Conservation (phyloP, 2,888 invertebrate species). For the Tachina lurida region DNA sequence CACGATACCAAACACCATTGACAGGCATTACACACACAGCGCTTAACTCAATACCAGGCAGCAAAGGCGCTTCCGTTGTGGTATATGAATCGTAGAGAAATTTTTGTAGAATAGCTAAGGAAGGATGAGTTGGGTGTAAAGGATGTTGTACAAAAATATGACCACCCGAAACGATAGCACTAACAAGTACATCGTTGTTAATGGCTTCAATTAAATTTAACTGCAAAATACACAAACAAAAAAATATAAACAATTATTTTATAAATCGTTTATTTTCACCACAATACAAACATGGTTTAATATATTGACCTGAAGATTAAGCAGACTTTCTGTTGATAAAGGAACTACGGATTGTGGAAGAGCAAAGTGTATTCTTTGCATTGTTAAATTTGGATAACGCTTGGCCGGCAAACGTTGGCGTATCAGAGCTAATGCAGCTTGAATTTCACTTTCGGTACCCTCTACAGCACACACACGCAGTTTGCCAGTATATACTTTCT, state of each 20-base stretch:
- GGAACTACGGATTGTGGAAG: conserved; percentile 82
- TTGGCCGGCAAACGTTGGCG: conserved; percentile 92
- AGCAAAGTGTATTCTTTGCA: conserved; percentile 83
- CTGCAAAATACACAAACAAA: conserved; percentile 83
- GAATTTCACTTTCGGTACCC: conserved; percentile 90
- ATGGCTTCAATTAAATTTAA: conserved; percentile 95
- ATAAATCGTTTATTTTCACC: background rate
- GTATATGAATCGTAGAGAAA: conserved; percentile 93
- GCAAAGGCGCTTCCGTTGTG: conserved; percentile 89
- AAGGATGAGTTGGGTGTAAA: conserved; percentile 95
- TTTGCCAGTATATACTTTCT: conserved; percentile 89
- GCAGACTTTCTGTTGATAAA: conserved; percentile 80
- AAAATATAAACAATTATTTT: conserved; percentile 39
- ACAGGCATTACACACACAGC: conserved; percentile 94
- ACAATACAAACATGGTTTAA: background rate
- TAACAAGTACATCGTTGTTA: conserved; percentile 95
- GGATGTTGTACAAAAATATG: conserved; percentile 98
- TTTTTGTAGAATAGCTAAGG: conserved; percentile 90
- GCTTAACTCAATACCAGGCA: conserved; percentile 90
- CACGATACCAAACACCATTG: conserved; percentile 93
- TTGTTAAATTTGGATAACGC: conserved; percentile 90
- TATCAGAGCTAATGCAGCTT: conserved; percentile 92
- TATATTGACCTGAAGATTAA: conserved; percentile 83
- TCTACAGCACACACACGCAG: conserved; percentile 93
- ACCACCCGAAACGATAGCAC: conserved; percentile 92